Base-by-base conservation (phyloP, 2,113 vertebrate genomes). In the Lanius collurio region DNA sequence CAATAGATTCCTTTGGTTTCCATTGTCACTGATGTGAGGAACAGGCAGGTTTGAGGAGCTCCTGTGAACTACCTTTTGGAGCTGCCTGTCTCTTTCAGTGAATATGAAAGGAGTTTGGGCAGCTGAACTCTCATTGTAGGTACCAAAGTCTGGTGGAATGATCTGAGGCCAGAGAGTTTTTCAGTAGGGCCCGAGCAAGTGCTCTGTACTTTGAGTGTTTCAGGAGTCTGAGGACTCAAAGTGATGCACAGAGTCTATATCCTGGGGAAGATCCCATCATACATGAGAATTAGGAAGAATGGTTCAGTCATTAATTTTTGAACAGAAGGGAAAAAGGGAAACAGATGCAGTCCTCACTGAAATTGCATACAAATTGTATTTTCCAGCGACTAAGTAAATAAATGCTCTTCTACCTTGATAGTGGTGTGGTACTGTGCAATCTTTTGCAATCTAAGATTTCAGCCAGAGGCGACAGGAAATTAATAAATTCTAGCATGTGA, bases 381-480 rank as follows among this genome's bases (percentile, higher is more conserved):
- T 94, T 74, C 59, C 62, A 67, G 24, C 0, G 2, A 55, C 30
- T 70, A 74, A 79, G 37, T 83, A 88, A 94, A 65, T 73, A 94
- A 95, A 88, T 81, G 13, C 30, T 80, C 2, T 63, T 93, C 46
- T 77, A 74, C 71, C 75, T 89, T 95, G 37, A 31, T 65, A 46
- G 50, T 77, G 33, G 6, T 88, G 26, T 59, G 42, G 23, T 90
- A 47, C 71, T 90, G 21, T 56, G 64, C n/a, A 88, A 2, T 57
- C 52, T 81, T 94, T 60, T 94, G 35, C 88, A 55, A 67, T 65
- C n/a, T 59, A 59, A 90, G 26, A 18, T 71, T 88, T 90, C 75
- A 81, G 85, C 95, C n/a, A 83, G 76, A 95, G 60, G 79, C 55
- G 71, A 90, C 79, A 88, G 83, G 60, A 92, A 87, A 86, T 87